Conservation (phyloP, 2,113 vertebrate genomes). For the Malaclemys terrapin region DNA sequence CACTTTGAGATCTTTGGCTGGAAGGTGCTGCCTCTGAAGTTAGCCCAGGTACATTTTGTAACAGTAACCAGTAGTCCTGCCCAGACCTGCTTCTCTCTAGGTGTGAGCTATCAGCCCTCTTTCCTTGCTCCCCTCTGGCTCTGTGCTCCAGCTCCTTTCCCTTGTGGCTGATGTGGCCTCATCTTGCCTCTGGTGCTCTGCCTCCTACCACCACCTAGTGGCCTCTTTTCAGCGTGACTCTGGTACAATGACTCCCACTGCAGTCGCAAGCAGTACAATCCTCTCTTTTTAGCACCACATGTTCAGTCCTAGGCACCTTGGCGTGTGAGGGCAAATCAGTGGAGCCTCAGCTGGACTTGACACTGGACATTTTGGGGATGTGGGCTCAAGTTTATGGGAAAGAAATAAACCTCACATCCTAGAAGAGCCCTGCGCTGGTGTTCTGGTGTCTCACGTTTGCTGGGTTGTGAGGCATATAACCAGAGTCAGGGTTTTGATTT, state of each 20-base stretch:
- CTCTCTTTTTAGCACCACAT: neutral
- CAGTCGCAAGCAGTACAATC: neutral
- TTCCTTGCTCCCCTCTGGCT: neutral
- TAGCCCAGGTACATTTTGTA: neutral
- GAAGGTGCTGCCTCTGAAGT: neutral
- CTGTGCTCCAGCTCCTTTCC: neutral
- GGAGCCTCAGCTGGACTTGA: neutral
- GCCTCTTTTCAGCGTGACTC: neutral
- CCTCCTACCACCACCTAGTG: neutral
- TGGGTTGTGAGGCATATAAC: neutral
- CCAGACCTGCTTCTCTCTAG: neutral
- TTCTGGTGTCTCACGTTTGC: slow-evolving; percentile 41
- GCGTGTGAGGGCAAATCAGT: neutral
- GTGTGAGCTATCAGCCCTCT: neutral
- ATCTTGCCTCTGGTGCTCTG: neutral
- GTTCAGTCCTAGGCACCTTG: too few species aligned
- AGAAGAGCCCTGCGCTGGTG: slow-evolving; percentile 31
- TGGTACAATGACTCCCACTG: neutral
- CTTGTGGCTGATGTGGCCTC: neutral
- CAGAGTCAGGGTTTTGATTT: slow-evolving; percentile 35
- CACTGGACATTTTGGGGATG: neutral
- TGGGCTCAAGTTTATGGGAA: slow-evolving; percentile 8
- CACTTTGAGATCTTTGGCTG: neutral
- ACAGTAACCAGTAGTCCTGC: neutral
- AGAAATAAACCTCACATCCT: slow-evolving; percentile 52